Percentiles rank a stretch among this genome's conserved stretches.
These are phyloP conservation scores for Rhaphigaster nebulosa DNA, from an alignment of 2,888 invertebrate species.

Conservation along the genomic window DNA sequence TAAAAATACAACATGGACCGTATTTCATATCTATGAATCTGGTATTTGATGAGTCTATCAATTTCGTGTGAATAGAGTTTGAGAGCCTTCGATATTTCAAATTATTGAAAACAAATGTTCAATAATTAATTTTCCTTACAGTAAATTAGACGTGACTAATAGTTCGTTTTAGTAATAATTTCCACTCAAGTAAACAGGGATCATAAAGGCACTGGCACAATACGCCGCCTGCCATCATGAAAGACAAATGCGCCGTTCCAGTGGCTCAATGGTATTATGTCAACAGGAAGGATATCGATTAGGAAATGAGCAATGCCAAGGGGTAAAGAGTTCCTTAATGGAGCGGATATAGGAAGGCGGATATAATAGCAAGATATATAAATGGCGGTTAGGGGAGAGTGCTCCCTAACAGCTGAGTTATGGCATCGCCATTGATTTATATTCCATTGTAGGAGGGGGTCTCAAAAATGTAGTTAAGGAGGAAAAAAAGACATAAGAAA, in stretches of 20 bases:
- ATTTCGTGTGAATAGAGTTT: not conserved
- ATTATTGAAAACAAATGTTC: not conserved
- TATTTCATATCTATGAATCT: not conserved
- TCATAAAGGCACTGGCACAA: slow-evolving; percentile 21
- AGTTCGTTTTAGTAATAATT: slow-evolving; percentile 13
- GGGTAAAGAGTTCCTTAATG: slow-evolving; percentile 52
- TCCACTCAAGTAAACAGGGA: slow-evolving; percentile 37
- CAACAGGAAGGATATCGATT: slow-evolving; percentile 27
- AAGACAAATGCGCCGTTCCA: slow-evolving; percentile 10
- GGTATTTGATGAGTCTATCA: not conserved
- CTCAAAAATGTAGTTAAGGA: slow-evolving; percentile 51
- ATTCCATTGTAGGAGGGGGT: slow-evolving; percentile 44
- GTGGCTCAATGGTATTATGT: slow-evolving; percentile 41
- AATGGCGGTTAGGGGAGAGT: slow-evolving; percentile 54
- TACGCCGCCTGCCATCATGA: slow-evolving; percentile 17
- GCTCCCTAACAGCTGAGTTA: slow-evolving; percentile 51
- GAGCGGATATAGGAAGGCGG: slow-evolving; percentile 51
- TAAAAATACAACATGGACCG: not conserved
- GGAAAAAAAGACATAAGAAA: slow-evolving; percentile 27
- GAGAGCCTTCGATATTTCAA: not conserved
- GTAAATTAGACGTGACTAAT: slow-evolving; percentile 38
- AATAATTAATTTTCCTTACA: not conserved
- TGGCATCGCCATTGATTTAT: slow-evolving; percentile 51
- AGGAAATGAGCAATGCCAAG: slow-evolving; percentile 46
- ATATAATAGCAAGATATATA: slow-evolving; percentile 48